Conservation (phyloP, 2,113 vertebrate species). For the Entomyzon cyanotis region DNA sequence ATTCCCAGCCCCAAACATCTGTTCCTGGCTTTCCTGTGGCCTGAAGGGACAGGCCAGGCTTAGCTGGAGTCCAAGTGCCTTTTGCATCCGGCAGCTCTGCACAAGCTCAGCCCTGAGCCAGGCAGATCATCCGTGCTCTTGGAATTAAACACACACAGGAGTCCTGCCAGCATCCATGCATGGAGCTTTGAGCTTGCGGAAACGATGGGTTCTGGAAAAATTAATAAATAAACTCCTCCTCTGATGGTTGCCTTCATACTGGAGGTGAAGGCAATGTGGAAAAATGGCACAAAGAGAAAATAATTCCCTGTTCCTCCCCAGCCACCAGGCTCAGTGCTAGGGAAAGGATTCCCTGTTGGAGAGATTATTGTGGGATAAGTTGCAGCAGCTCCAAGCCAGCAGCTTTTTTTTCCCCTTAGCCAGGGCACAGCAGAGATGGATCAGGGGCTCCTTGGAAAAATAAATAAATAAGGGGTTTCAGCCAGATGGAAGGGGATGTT, state of each 20-base stretch:
- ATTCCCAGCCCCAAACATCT: not conserved
- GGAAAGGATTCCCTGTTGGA: not conserved
- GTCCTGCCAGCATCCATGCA: accelerated
- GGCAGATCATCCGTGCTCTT: not conserved
- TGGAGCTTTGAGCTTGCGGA: not conserved
- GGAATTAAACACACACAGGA: not conserved
- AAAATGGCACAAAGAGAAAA: not conserved
- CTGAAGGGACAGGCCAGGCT: not conserved
- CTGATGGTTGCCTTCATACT: not conserved
- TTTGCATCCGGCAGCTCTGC: not conserved
- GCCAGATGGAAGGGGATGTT: not conserved
- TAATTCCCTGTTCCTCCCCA: not conserved
- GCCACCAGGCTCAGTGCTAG: not conserved
- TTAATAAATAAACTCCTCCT: not conserved
- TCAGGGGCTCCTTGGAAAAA: not conserved
- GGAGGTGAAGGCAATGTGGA: not conserved
- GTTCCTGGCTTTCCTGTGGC: not conserved
- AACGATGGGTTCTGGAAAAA: not conserved
- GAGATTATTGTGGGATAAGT: not conserved
- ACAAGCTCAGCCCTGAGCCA: not conserved
- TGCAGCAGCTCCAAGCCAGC: not conserved
- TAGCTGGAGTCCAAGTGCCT: not conserved
- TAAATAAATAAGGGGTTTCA: not conserved
- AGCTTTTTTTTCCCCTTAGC: not conserved
- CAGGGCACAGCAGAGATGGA: not conserved